A percentile compares a stretch with the other conserved stretches of the same genome.
phyloP scores from a whole-genome alignment of 2,888 invertebrate species.

The Platerodrilus igneus region DNA sequence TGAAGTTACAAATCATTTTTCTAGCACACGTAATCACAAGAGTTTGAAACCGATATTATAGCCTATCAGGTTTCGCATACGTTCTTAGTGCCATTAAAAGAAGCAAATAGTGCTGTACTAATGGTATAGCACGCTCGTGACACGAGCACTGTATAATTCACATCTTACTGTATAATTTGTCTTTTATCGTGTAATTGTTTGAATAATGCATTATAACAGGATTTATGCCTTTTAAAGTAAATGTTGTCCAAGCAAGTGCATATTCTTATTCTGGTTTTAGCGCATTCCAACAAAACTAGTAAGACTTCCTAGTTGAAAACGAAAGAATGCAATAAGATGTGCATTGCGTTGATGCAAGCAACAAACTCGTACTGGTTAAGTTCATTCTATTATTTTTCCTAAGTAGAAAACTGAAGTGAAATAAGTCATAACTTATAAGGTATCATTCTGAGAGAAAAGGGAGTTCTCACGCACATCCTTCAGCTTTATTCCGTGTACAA shows the following conservation, averaged over 20 bases:
- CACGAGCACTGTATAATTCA: slow-evolving; percentile 45
- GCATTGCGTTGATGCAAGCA: too few species aligned
- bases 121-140: slow-evolving; percentile 42
- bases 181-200: slow-evolving; percentile 49
- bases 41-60: too few species aligned
- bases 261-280: slow-evolving; percentile 1
- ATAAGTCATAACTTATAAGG: slow-evolving; percentile 26
- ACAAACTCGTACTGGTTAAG: slow-evolving; percentile 5
- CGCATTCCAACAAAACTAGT: too few species aligned
- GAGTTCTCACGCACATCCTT: slow-evolving; percentile 37
- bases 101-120: slow-evolving; percentile 30
- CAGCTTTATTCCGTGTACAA: slow-evolving; percentile 37
- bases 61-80: too few species aligned
- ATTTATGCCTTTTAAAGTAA: slow-evolving; percentile 28
- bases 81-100: slow-evolving; percentile 22
- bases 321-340: too few species aligned
- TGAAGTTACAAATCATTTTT: too few species aligned
- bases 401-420: slow-evolving; percentile 15
- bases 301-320: too few species aligned
- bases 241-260: slow-evolving; percentile 2
- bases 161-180: slow-evolving; percentile 46
- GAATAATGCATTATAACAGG: slow-evolving; percentile 46
- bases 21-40: too few species aligned
- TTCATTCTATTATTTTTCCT: slow-evolving; percentile 9
- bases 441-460: slow-evolving; percentile 27